A percentile compares a stretch with the other conserved stretches of the same genome.
Evolutionary conservation across 2,888 invertebrate genomes (phyloP).

Genomic region (Slavum lentiscoides): DNA sequence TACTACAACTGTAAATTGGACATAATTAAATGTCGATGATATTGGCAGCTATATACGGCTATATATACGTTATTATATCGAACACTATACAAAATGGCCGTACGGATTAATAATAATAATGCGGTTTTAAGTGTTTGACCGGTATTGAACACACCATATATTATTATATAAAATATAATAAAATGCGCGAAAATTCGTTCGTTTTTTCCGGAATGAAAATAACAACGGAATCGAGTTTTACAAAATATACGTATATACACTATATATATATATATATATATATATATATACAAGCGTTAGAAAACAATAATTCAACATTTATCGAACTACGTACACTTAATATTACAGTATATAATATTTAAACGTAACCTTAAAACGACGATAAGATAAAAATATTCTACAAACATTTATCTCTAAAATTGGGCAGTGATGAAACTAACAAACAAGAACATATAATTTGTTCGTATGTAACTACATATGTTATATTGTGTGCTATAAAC

Average conservation of each 20-base stretch:
- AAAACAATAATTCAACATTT: background rate
- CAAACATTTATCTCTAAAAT: constrained; percentile 38
- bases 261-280: no score
- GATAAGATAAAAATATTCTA: constrained; percentile 18
- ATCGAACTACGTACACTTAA: constrained; percentile 5
- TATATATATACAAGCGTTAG: background rate
- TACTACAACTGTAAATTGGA: no score
- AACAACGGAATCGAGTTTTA: background rate
- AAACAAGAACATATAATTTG: constrained; percentile 21
- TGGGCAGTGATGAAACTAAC: constrained; percentile 32
- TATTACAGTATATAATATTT: no score
- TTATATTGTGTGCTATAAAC: no score
- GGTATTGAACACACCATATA: background rate
- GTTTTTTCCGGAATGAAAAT: background rate
- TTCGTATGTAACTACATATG: background rate
- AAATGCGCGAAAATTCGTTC: background rate
- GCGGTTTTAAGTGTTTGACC: constrained; percentile 1
- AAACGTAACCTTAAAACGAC: background rate
- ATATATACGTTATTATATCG: background rate
- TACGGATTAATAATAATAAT: constrained; percentile 18
- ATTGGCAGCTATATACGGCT: background rate
- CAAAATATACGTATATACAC: no score
- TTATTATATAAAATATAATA: no score
- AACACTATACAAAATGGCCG: background rate
- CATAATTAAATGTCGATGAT: constrained; percentile 19